Conservation (phyloP, 2,797 vertebrate species). For the Psittacula derbiana region DNA sequence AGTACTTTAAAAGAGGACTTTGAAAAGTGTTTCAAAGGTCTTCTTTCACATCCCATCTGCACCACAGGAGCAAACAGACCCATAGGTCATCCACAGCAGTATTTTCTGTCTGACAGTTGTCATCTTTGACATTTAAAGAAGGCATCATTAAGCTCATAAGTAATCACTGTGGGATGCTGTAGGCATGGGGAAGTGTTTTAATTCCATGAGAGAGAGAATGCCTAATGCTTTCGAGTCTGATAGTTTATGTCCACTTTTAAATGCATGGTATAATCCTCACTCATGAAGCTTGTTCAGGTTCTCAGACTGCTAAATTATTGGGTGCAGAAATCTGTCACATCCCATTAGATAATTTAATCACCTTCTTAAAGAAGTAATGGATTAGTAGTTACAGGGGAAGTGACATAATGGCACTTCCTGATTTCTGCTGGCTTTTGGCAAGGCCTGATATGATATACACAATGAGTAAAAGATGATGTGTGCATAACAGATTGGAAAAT, state of each 20-base stretch:
- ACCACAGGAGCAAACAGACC: neutral
- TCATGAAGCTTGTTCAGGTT: neutral
- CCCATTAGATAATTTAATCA: conserved; percentile 2
- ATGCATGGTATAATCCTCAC: neutral
- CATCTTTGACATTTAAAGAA: neutral
- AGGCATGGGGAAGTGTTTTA: neutral
- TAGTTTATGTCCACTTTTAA: neutral
- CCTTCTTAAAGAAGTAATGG: neutral
- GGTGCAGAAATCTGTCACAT: neutral
- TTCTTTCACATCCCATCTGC: neutral
- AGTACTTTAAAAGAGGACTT: neutral
- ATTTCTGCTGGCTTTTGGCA: neutral
- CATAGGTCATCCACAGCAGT: neutral
- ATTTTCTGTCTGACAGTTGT: neutral
- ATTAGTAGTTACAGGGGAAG: neutral
- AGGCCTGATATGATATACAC: neutral
- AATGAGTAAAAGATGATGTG: neutral
- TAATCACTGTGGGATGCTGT: neutral
- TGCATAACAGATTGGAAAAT: neutral
- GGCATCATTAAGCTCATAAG: neutral
- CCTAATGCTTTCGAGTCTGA: neutral
- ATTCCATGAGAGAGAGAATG: neutral
- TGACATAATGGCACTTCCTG: neutral
- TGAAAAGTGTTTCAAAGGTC: neutral
- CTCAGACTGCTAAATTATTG: neutral